phyloP scores from a whole-genome alignment of 37 sponge, comb jelly and placozoan genomes.

The Halichondria panicea region DNA sequence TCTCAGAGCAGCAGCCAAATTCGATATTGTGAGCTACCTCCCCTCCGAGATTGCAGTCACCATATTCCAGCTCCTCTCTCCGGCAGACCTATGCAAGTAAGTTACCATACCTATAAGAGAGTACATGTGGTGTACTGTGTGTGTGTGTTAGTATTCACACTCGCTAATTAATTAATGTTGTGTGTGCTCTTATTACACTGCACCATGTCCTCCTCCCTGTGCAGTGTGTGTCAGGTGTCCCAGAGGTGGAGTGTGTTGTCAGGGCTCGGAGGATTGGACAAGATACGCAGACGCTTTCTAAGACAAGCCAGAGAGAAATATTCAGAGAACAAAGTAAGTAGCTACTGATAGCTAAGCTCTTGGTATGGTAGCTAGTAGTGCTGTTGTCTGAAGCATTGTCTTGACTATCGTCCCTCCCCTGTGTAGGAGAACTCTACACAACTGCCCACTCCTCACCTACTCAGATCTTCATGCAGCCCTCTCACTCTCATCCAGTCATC shows the following conservation, averaged over 20 bases:
- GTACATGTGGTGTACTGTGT: conserved; percentile 8
- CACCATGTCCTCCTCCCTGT: not conserved
- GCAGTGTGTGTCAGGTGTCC: conserved; percentile 42
- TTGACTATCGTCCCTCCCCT: not conserved
- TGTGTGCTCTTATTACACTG: not conserved
- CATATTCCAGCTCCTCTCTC: conserved; percentile 25
- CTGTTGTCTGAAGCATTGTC: not conserved
- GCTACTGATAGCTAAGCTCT: not conserved
- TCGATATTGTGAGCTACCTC: conserved; percentile 30
- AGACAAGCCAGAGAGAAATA: not conserved
- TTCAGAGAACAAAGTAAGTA: not conserved
- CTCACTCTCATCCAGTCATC: too few relatives aligned
- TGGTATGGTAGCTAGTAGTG: too few relatives aligned
- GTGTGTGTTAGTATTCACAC: not conserved
- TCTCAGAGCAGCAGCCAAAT: not conserved
- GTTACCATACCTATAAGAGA: not conserved
- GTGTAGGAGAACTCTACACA: not conserved
- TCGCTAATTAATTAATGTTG: not conserved
- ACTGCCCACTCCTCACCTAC: not conserved
- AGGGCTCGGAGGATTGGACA: conserved; percentile 6
- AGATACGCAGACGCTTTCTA: conserved; percentile 11
- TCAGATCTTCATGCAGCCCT: too few relatives aligned
- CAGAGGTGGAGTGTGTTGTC: conserved; percentile 25
- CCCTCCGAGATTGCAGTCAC: conserved; percentile 32
- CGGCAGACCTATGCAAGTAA: conserved; percentile 50